A percentile compares a stretch with the other conserved stretches of the same genome.
phyloP scores from a whole-genome alignment of 2,888 invertebrate genomes.

The Deroplatys truncata region DNA sequence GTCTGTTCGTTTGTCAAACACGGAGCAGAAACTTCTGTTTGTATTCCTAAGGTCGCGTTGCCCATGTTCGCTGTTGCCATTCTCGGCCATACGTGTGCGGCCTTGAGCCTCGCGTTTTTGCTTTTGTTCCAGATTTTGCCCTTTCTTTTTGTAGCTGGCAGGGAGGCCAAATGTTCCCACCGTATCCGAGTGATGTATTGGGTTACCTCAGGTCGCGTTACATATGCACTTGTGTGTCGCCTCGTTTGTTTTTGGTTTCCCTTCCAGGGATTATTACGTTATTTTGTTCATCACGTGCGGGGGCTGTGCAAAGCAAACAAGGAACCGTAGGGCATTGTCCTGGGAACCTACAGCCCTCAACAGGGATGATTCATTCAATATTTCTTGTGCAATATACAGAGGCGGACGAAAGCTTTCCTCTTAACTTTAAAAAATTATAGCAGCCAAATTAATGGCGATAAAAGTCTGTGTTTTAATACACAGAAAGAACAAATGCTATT shows the following conservation, averaged over 20 bases:
- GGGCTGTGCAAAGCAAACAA: too few species aligned
- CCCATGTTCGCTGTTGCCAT: neutral
- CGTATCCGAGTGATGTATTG: neutral
- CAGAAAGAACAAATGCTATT: too few species aligned
- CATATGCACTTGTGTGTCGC: neutral
- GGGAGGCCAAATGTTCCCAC: neutral
- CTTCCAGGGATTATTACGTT: neutral
- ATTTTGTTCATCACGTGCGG: neutral
- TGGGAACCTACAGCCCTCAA: too few species aligned
- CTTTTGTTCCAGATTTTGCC: neutral
- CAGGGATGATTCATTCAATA: too few species aligned
- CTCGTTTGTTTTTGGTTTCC: neutral
- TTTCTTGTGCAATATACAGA: too few species aligned
- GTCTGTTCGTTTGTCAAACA: neutral
- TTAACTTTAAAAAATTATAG: too few species aligned
- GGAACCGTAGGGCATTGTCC: neutral
- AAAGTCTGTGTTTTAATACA: too few species aligned
- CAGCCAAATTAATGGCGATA: too few species aligned
- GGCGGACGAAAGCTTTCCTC: too few species aligned
- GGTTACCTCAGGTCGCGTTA: neutral
- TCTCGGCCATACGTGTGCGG: neutral
- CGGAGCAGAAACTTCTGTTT: neutral
- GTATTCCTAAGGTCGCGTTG: neutral
- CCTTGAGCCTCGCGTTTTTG: neutral
- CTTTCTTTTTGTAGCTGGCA: neutral